Base-by-base conservation (phyloP, 2,888 invertebrate species). In the Cheilosia impressa region DNA sequence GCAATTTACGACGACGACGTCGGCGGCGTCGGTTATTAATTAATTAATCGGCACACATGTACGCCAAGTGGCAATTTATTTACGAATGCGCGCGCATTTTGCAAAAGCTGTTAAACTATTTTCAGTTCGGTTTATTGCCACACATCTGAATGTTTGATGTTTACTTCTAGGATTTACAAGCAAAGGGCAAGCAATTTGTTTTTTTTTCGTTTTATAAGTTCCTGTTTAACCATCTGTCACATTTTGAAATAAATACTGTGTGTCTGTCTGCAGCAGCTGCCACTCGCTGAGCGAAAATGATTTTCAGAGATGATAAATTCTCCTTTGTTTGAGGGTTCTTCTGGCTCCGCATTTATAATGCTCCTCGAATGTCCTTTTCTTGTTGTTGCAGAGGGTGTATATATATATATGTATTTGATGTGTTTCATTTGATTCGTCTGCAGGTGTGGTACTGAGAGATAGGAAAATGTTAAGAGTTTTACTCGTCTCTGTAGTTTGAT, bases 181-280 rank as follows among this genome's bases (percentile, higher is more conserved):
- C 27, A 41, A 47, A 38, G 38, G 38, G 17, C 19, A 9, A n/a
- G 15, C 6, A 45, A 6, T 6, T n/a, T 47, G 41, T 62, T 43
- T 19, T 63, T 62, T 13, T 55, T 0, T 55, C 6, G 45, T 52
- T 15, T 50, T 52, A 19, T 2, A 31, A 62, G 55, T 55, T 80
- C 75, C 53, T 78, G 72, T 72, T 82, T 63, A 66, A 55, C 55
- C 82, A 82, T 78, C 82, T 82, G 82, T 82, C 78, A 78, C 52
- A 62, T 53, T 52, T 52, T 68, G 66, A 19, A 38, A 55, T 45
- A 27, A 19, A 17, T n/a, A 63, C n/a, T 62, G n/a, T 34, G 19
- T 17, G 13, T 34, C 13, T 27, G 34, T 47, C 34, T 34, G 34
- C 24, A 66, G 82, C 78, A 78, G 82, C 77, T 83, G 83, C 73